These are phyloP conservation scores for Erpornis zantholeuca DNA, from an alignment of 2,113 vertebrate genomes.

Conservation along the genomic window DNA sequence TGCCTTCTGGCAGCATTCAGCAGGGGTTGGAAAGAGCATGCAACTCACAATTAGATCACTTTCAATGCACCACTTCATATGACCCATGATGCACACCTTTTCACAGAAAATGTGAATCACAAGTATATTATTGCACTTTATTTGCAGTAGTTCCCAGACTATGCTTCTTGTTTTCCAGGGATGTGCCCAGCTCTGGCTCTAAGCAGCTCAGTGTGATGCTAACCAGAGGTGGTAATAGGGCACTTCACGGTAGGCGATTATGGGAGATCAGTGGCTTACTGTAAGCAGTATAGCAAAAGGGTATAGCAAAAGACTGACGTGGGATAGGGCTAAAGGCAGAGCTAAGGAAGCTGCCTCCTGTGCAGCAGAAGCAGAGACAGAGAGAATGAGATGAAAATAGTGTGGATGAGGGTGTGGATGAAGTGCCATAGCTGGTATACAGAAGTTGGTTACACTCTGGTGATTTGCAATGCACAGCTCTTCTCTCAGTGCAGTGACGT, in stretches of 20 bases:
- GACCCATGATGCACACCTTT: not conserved
- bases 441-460: rapidly evolving
- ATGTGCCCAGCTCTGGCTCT: not conserved
- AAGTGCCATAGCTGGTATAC: not conserved
- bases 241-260: not conserved
- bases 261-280: not conserved
- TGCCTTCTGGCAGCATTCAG: not conserved
- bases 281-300: not conserved
- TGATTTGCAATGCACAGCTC: not conserved
- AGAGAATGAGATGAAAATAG: not conserved
- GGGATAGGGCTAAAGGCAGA: not conserved
- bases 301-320: not conserved
- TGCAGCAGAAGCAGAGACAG: not conserved
- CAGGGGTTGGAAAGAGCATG: not conserved
- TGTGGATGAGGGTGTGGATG: not conserved
- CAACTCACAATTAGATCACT: not conserved
- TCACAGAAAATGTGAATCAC: not conserved
- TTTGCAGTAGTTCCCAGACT: not conserved
- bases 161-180: not conserved
- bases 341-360: not conserved
- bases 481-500: not conserved
- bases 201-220: not conserved
- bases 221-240: rapidly evolving
- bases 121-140: not conserved
- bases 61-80: not conserved